Percentiles rank a stretch among this genome's conserved stretches.
Evolutionary conservation across 2,113 vertebrate genomes (phyloP).

Genomic region (Verasper variegatus): DNA sequence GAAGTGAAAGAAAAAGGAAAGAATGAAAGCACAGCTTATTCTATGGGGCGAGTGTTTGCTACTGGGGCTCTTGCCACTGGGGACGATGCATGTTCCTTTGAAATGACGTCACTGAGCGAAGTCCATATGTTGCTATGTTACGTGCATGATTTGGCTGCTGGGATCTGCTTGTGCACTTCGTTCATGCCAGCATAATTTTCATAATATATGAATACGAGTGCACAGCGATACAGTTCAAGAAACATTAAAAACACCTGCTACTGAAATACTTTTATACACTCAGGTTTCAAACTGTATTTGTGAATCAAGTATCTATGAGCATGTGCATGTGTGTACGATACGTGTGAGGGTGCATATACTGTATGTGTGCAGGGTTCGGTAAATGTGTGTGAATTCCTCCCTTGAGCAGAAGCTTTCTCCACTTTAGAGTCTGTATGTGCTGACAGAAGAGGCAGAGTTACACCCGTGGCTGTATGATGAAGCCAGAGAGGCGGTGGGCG

Average conservation of each 20-base stretch:
- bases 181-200: background rate
- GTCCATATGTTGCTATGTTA: too few species aligned
- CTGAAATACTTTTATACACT: background rate
- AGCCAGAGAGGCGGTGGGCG: conserved; percentile 53
- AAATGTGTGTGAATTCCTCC: conserved; percentile 38
- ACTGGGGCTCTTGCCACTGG: too few species aligned
- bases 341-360: background rate
- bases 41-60: too few species aligned
- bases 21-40: background rate
- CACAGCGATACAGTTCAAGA: background rate
- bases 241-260: background rate
- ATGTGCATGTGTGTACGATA: background rate
- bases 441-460: conserved; percentile 47
- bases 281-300: background rate
- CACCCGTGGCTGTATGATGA: conserved; percentile 59
- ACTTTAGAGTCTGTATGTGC: conserved; percentile 43
- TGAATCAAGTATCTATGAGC: background rate
- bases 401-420: conserved; percentile 33
- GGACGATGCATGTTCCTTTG: too few species aligned
- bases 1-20: background rate
- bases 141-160: too few species aligned
- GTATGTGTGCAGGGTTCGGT: conserved; percentile 11
- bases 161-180: too few species aligned
- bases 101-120: too few species aligned
- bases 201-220: background rate